Evolutionary conservation across 2,797 vertebrate species (phyloP), one percentile per base, ranked within the genome.

Genomic region (Lycodopsis pacificus): DNA sequence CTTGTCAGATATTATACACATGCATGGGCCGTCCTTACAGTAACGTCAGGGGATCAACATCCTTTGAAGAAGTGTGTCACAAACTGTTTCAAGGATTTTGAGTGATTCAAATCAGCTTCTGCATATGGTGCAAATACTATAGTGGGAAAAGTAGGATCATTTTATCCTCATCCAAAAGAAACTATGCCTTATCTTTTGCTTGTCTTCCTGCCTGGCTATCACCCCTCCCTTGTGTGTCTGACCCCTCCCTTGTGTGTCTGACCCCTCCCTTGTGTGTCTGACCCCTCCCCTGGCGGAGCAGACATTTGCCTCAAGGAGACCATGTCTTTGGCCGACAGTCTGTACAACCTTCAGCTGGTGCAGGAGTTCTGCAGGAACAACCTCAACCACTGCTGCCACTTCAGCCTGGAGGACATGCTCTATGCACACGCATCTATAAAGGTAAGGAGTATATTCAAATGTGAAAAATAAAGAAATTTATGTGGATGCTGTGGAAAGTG

Each of bases 231-330:
- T 25, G 25, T 1, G 25, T 25, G 25, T 25, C 25, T 25, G 25
- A 72, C 80, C 77, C 79, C 79, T 72, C 76, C 84, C 76, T 22
- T 25, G 25, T 1, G 25, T 25, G 25, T 25, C 25, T 25, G 25
- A 72, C 80, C 77, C 79, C 79, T 72, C 76, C 84, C 76, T 22
- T 73, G 53, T 58, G 36, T 65, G 58, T 54, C 22, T 67, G 84
- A 77, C 86, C 90, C 90, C 83, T 84, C 89, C 90, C 88, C 67
- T 85, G 71, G 32, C 78, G 42, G 73, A 82, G 76, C 94, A 99
- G 98, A 99, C 94, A 96, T 99, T 89, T 99, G 98, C 92, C 94
- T 99, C 84, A 99, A 99, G 91, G 98, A 98, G 91, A 96, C 96
- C 3, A 98, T 99, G 97, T 99, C 98, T 67, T 91, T 99, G 95